These are phyloP conservation scores for Emydura subglobosa DNA, from an alignment of 2,113 vertebrate species.

Conservation along the genomic window DNA sequence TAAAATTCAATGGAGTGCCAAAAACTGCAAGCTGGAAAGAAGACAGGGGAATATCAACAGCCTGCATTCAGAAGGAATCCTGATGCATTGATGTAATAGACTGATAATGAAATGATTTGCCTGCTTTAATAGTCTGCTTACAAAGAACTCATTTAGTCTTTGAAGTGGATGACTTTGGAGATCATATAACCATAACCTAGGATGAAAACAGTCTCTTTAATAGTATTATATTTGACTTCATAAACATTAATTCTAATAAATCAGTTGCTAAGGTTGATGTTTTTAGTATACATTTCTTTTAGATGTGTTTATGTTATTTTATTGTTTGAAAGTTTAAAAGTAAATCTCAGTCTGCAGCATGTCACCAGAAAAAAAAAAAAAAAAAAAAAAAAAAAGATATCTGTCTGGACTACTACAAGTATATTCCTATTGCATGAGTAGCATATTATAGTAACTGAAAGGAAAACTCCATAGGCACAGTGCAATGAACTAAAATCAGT, in stretches of 20 bases:
- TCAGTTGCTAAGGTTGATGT: conserved; percentile 15
- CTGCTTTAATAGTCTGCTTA: conserved; percentile 67
- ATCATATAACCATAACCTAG: conserved; percentile 79
- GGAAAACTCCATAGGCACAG: neutral
- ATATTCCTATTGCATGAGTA: conserved; percentile 38
- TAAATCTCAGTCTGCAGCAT: neutral
- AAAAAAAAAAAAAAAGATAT: conserved; percentile 51
- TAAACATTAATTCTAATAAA: conserved; percentile 67
- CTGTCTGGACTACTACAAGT: conserved; percentile 60
- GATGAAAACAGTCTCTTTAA: conserved; percentile 65
- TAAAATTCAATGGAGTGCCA: conserved; percentile 64
- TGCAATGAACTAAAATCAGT: neutral
- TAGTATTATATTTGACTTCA: conserved; percentile 53
- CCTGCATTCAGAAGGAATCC: conserved; percentile 79
- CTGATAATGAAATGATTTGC: conserved; percentile 77
- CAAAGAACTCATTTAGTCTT: conserved; percentile 78
- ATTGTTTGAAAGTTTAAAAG: neutral
- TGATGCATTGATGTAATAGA: conserved; percentile 79
- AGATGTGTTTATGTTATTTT: conserved; percentile 12
- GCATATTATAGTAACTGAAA: conserved; percentile 42
- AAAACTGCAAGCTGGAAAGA: conserved; percentile 71
- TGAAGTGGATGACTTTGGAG: conserved; percentile 77
- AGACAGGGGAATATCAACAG: conserved; percentile 71
- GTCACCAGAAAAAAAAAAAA: conserved; percentile 29
- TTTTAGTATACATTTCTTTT: neutral